Base-by-base conservation (phyloP, 2,797 vertebrate species). In the Carcharodon carcharias region DNA sequence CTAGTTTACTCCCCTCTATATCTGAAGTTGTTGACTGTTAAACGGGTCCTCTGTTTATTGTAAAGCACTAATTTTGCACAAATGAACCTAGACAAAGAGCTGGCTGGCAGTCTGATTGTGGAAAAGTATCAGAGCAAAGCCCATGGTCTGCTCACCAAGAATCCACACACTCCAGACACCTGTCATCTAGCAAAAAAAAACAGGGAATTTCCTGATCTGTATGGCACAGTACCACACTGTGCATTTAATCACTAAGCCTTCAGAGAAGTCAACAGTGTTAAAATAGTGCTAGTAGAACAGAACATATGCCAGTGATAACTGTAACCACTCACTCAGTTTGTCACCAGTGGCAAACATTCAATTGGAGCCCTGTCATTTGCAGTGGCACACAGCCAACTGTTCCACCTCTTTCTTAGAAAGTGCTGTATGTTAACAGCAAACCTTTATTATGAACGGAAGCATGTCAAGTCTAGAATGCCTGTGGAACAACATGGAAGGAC, bases 351-450 rank as follows among this genome's bases (percentile, higher is more conserved):
- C 16, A 65, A 9, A 65, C 63, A 65, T 31, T 61, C 87, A 91
- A n/a, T 61, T 61, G 28, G 61, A 93, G 61, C 91, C 61, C 65
- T 93, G 91, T 45, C n/a, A 67, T 63, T 67, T 40, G 45, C n/a
- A 26, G n/a, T 40, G 91, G 61, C 91, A 45, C 3, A 26, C 63
- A 67, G 91, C 91, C 91, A 93, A 67, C n/a, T 40, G 7, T n/a
- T 26, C 91, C 91, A 45, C n/a, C 61, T 65, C 63, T 91, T 91
- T 54, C 88, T 89, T 92, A 93, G 63, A 67, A 93, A 93, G 63
- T 45, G n/a, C 40, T 65, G 91, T 67, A 23, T 45, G 18, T 31
- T 65, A 67, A 63, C n/a, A 63, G 18, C n/a, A 21, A 67, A 63
- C 63, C 61, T 67, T 67, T 26, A 65, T 40, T 45, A 26, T 54